These are phyloP conservation scores for Cynoglossus semilaevis DNA, from an alignment of 2,113 vertebrate species.

Conservation along the genomic window DNA sequence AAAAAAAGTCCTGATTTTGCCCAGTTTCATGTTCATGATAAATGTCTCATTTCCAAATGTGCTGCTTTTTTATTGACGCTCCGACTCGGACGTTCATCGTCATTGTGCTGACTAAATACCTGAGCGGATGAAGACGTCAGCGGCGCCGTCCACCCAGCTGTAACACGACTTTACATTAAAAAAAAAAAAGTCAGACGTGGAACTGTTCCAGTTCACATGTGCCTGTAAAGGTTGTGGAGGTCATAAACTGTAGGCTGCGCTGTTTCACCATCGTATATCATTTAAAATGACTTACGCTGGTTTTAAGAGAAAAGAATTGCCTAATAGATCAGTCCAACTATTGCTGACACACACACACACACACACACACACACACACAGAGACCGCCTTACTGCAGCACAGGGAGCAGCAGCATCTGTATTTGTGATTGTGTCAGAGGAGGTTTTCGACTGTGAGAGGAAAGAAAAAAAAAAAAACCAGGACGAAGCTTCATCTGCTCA, in stretches of 20 bases:
- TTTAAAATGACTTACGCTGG: neutral
- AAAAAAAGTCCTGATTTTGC: constrained; percentile 15
- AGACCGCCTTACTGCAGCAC: constrained; percentile 24
- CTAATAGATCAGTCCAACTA: constrained; percentile 21
- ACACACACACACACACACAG: constrained; percentile 18
- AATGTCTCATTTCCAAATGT: constrained; percentile 9
- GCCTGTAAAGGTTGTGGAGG: constrained; percentile 1
- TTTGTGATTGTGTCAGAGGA: constrained; percentile 35
- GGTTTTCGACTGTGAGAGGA: constrained; percentile 17
- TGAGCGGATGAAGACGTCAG: constrained; percentile 39
- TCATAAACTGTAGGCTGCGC: neutral
- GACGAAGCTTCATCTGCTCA: constrained; percentile 47
- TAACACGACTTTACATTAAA: neutral
- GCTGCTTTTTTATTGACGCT: too few relatives aligned
- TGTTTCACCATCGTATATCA: neutral
- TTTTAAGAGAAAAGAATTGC: constrained; percentile 17
- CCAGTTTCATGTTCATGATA: constrained; percentile 18
- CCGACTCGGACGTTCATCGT: neutral
- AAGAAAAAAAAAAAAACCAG: too few relatives aligned
- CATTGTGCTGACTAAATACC: constrained; percentile 28
- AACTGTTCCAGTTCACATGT: constrained; percentile 1
- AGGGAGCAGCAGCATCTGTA: constrained; percentile 37
- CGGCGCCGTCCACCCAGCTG: neutral
- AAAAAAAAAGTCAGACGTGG: neutral
- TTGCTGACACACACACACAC: constrained; percentile 11